Percentiles rank a stretch among this genome's conserved stretches.
These are phyloP conservation scores for Tetramorium parvispinum DNA, from an alignment of 1,140 invertebrate species.

Conservation along the genomic window DNA sequence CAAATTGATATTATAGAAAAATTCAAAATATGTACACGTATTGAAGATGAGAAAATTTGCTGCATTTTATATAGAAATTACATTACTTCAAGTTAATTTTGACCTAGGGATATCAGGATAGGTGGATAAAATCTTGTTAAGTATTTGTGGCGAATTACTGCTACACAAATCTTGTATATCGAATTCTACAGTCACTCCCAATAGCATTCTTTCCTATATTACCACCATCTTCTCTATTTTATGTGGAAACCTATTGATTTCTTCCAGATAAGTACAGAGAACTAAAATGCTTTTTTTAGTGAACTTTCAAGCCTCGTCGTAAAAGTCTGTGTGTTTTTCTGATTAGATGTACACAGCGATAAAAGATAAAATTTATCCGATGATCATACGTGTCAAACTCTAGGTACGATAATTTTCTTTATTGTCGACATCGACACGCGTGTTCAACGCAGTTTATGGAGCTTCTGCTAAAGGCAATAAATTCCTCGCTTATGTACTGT, in stretches of 20 bases:
- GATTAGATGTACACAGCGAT: neutral
- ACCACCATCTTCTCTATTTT: too few relatives aligned
- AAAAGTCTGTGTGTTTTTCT: neutral
- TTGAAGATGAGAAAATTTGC: neutral
- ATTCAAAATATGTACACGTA: slow-evolving; percentile 1
- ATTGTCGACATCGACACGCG: slow-evolving; percentile 30
- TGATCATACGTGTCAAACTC: neutral
- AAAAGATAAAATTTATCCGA: slow-evolving; percentile 8
- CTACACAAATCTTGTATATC: too few relatives aligned
- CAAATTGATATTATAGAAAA: neutral
- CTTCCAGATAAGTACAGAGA: too few relatives aligned
- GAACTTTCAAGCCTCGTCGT: neutral
- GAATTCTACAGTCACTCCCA: too few relatives aligned
- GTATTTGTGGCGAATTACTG: too few relatives aligned
- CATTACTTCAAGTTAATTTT: neutral
- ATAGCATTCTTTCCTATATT: too few relatives aligned
- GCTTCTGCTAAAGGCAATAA: slow-evolving; percentile 53
- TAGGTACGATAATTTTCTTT: slow-evolving; percentile 35
- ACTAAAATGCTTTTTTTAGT: neutral
- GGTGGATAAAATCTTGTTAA: too few relatives aligned
- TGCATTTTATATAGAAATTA: neutral
- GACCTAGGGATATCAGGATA: too few relatives aligned
- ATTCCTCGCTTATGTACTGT: slow-evolving; percentile 32
- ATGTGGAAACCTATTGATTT: too few relatives aligned
- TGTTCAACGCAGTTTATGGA: slow-evolving; percentile 52